These are phyloP conservation scores for Drosophila ohnishii DNA, from an alignment of 1,140 invertebrate genomes.

Conservation along the genomic window DNA sequence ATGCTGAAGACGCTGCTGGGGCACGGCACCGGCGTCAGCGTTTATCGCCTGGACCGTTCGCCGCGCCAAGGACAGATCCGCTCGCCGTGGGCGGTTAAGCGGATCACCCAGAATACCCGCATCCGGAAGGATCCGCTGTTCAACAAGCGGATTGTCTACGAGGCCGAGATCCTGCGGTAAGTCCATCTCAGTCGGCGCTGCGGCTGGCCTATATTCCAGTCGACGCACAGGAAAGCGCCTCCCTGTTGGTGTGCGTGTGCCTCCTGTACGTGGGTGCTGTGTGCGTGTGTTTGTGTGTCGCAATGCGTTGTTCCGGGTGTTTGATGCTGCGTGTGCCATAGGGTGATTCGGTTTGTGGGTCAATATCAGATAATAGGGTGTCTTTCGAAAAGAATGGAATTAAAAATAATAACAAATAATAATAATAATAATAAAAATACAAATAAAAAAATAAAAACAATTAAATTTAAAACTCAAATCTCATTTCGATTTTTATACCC, in stretches of 20 bases:
- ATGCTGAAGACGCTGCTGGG: slow-evolving; percentile 72
- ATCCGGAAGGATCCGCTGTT: slow-evolving; percentile 71
- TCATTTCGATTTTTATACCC: no score
- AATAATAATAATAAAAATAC: no score
- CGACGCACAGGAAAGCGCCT: not conserved
- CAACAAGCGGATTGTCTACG: slow-evolving; percentile 86
- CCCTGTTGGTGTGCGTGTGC: not conserved
- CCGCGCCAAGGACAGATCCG: slow-evolving; percentile 86
- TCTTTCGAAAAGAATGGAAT: not conserved
- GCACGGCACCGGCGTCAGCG: slow-evolving; percentile 87
- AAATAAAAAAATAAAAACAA: no score
- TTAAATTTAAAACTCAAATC: no score
- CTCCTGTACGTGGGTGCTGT: not conserved
- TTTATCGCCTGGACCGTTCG: slow-evolving; percentile 89
- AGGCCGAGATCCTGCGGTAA: slow-evolving; percentile 85
- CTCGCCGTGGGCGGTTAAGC: slow-evolving; percentile 94
- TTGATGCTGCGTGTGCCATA: slow-evolving; percentile 30
- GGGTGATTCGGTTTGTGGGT: slow-evolving; percentile 16
- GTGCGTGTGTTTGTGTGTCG: slow-evolving; percentile 25
- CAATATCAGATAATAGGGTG: not conserved
- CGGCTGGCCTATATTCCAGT: slow-evolving; percentile 8
- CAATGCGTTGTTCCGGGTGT: slow-evolving; percentile 22
- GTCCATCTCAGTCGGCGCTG: slow-evolving; percentile 21
- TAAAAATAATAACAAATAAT: no score
- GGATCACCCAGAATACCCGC: slow-evolving; percentile 81